A percentile compares a stretch with the other conserved stretches of the same genome.
phyloP scores from a whole-genome alignment of 1,140 invertebrate genomes.

The Rhopalosiphum padi region DNA sequence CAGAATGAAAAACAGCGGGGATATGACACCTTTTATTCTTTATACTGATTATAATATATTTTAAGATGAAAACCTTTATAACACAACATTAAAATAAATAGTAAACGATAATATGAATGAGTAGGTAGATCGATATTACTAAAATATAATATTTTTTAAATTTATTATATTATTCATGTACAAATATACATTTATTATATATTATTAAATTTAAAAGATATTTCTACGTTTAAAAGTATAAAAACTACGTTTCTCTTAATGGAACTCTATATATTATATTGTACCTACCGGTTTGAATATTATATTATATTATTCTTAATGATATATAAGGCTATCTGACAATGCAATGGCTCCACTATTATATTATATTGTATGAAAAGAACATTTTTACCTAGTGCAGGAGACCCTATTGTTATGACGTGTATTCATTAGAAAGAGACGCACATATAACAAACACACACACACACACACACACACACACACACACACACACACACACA shows the following conservation, averaged over 20 bases:
- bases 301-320: constrained; percentile 54
- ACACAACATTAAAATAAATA: constrained; percentile 43
- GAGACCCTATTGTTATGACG: constrained; percentile 53
- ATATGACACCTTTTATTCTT: constrained; percentile 45
- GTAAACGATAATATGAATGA: neutral
- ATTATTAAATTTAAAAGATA: neutral
- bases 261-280: constrained; percentile 41
- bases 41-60: constrained; percentile 45
- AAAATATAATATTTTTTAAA: neutral
- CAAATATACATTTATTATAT: neutral
- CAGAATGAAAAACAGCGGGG: constrained; percentile 49
- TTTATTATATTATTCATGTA: neutral
- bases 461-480: no score
- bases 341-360: constrained; percentile 51
- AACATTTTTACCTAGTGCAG: constrained; percentile 51
- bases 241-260: neutral
- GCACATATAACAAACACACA: neutral
- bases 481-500: no score
- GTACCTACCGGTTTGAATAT: constrained; percentile 46
- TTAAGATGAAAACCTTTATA: neutral
- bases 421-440: constrained; percentile 50
- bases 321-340: constrained; percentile 51
- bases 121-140: neutral
- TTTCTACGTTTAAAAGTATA: neutral
- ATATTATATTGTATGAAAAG: constrained; percentile 54